Evolutionary conservation across 2,113 vertebrate genomes (phyloP).

Genomic region (Myanophis thanlyinensis): DNA sequence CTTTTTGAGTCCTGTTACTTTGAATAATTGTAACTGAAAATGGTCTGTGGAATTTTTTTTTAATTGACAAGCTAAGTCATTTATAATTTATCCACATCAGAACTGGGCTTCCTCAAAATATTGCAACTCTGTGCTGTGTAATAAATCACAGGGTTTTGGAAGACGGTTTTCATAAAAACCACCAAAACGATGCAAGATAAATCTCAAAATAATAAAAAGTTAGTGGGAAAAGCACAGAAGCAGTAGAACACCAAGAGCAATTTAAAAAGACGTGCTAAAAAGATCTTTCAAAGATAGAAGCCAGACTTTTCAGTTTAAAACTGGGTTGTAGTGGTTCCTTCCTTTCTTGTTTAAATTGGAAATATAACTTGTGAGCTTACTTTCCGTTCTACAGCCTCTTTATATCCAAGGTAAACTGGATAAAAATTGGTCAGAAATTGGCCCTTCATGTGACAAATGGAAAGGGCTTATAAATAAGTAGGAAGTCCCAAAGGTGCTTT

Average conservation of each 20-base stretch:
- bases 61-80: neutral
- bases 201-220: neutral
- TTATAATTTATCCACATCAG: neutral
- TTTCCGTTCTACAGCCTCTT: constrained; percentile 29
- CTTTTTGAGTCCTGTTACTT: neutral
- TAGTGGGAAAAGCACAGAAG: neutral
- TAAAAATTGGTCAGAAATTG: constrained; percentile 46
- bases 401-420: constrained; percentile 34
- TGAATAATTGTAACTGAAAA: neutral
- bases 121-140: neutral
- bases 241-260: neutral
- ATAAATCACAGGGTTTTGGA: neutral
- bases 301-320: constrained; percentile 5
- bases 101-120: neutral
- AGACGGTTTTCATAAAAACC: neutral
- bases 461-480: fast-evolving
- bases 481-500: neutral
- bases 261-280: neutral
- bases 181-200: neutral
- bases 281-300: neutral
- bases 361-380: constrained; percentile 22
- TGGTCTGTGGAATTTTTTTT: neutral
- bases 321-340: neutral
- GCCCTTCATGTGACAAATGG: constrained; percentile 8
- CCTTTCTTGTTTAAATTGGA: constrained; percentile 15